Base-by-base conservation (phyloP, 2,113 vertebrate species). In the Otolemur garnettii region DNA sequence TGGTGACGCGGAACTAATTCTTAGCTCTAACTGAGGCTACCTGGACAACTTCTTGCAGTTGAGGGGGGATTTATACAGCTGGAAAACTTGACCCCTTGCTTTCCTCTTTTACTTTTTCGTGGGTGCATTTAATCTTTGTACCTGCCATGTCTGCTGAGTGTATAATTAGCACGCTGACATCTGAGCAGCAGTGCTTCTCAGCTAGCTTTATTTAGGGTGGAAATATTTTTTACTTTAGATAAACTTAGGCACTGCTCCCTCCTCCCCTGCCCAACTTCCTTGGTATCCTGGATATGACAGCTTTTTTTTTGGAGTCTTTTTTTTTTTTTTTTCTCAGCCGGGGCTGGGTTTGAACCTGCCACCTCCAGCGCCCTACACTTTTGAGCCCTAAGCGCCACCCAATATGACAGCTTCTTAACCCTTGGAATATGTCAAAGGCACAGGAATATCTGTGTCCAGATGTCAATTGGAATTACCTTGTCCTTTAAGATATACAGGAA, bases 91-190 rank as follows among this genome's bases (percentile, higher is more conserved):
- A 91, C 96, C 89, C 93, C 64, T 92, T 14, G 5, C 92, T 91
- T 95, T 90, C 55, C 82, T 87, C 91, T 88, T 93, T 93, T 96
- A 88, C 55, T 93, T 96, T 95, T 75, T 96, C 0, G 55, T 62
- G 95, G 93, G 93, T 5, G 74, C 92, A 97, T 97, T 96, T 95
- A 90, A 91, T 96, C 97, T 97, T 93, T 97, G 94, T 97, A 96
- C 96, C 97, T 97, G 95, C 87, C 88, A 94, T 74, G 92, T 96
- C 69, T 94, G 87, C 96, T 88, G 84, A 90, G 92, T 91, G 45
- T 98, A 95, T 98, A 98, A 98, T 97, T 97, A 98, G 97, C 94
- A 95, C 45, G 69, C 82, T 96, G 95, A 97, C 94, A 97, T 96
- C 92, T 95, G 96, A 97, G 97, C 77, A 66, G 87, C 92, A 82